These are phyloP conservation scores for Trisateles emortualis DNA, from an alignment of 2,888 invertebrate genomes.

Conservation along the genomic window DNA sequence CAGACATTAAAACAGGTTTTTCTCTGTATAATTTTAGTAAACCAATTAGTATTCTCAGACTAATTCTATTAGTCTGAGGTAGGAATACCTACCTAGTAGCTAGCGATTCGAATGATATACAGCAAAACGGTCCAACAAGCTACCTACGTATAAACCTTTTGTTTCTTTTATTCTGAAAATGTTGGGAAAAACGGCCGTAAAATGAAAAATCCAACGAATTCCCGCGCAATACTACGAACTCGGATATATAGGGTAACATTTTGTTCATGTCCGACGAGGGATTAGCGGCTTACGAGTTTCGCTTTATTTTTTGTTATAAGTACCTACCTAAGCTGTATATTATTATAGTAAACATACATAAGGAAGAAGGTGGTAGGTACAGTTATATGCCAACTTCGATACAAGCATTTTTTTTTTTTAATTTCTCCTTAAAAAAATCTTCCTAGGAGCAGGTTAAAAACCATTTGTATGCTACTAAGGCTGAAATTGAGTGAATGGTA, in stretches of 20 bases:
- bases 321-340: no score
- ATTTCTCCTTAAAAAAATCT: no score
- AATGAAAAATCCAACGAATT: slow-evolving; percentile 24
- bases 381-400: no score
- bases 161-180: slow-evolving; percentile 22
- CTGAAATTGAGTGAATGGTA: no score
- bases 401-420: no score
- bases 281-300: slow-evolving; percentile 4
- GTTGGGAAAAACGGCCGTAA: slow-evolving; percentile 22
- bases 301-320: not conserved
- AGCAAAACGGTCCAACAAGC: slow-evolving; percentile 20
- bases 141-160: slow-evolving; percentile 14
- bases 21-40: no score
- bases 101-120: slow-evolving; percentile 28
- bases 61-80: no score
- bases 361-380: slow-evolving; percentile 42
- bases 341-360: slow-evolving; percentile 9
- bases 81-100: no score
- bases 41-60: no score
- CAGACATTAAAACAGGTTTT: no score
- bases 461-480: no score
- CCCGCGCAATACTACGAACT: slow-evolving; percentile 13
- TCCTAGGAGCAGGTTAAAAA: no score
- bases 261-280: slow-evolving; percentile 8
- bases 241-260: slow-evolving; percentile 16